Conservation (phyloP, 2,888 invertebrate species). For the Diaphora mendica region DNA sequence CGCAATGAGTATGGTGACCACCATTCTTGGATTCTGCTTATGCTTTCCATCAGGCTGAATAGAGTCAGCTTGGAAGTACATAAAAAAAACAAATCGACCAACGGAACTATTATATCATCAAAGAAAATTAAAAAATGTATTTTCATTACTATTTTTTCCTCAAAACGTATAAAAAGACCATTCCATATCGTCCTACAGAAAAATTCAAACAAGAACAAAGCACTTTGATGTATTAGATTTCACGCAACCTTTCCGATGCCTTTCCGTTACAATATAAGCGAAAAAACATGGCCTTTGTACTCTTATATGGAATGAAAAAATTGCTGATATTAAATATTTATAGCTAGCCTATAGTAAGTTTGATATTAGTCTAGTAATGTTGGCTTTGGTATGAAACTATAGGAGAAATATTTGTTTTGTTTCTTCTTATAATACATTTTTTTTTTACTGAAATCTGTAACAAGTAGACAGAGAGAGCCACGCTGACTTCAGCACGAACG, state of each 20-base stretch:
- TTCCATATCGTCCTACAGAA: background rate
- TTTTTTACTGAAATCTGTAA: no score
- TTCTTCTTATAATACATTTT: background rate
- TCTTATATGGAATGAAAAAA: background rate
- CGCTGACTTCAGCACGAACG: no score
- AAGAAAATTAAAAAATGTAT: background rate
- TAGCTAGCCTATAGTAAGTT: background rate
- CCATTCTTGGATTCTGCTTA: no score
- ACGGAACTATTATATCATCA: no score
- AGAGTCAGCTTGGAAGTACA: no score
- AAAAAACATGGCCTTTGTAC: slow-evolving; percentile 6
- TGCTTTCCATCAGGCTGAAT: no score
- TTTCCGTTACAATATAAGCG: slow-evolving; percentile 15
- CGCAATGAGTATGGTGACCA: no score
- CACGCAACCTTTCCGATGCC: slow-evolving; percentile 10
- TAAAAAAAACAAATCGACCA: no score
- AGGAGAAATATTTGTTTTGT: background rate
- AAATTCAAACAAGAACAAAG: slow-evolving; percentile 12
- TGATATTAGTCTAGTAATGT: background rate
- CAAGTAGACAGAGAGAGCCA: no score
- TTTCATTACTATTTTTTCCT: background rate
- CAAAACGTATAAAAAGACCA: background rate
- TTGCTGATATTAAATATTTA: slow-evolving; percentile 5
- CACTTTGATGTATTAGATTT: slow-evolving; percentile 25
- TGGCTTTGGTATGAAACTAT: background rate